Conservation (phyloP, 1,140 invertebrate genomes). For the Hydropsyche tenuis region DNA sequence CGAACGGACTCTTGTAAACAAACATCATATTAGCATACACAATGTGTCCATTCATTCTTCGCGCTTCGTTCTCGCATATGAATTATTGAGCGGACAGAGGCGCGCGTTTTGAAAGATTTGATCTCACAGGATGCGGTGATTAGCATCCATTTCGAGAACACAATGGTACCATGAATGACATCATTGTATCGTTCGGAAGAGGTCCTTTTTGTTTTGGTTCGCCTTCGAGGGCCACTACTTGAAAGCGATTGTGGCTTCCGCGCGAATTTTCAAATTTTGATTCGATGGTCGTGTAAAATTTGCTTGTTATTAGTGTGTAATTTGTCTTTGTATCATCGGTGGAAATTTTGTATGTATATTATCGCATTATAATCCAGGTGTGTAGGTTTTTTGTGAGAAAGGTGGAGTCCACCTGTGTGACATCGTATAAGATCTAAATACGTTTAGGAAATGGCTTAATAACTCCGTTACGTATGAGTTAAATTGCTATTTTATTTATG, state of each 20-base stretch:
- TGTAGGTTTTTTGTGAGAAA: too few species aligned
- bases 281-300: too few species aligned
- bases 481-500: conserved; percentile 24
- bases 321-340: too few species aligned
- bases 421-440: conserved; percentile 43
- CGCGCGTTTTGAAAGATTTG: conserved; percentile 12
- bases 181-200: conserved; percentile 11
- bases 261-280: too few species aligned
- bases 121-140: conserved; percentile 34
- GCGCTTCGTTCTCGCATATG: conserved; percentile 10
- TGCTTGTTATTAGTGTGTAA: too few species aligned
- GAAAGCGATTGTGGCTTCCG: too few species aligned
- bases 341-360: too few species aligned
- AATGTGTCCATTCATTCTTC: not conserved
- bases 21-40: too few species aligned
- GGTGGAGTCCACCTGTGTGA: conserved; percentile 33
- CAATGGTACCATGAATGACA: conserved; percentile 29
- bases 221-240: not conserved
- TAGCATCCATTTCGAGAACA: conserved; percentile 33
- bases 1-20: too few species aligned
- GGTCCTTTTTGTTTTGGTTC: conserved; percentile 9
- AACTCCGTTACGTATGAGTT: conserved; percentile 1
- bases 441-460: conserved; percentile 42
- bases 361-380: too few species aligned
- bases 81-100: conserved; percentile 25